These are phyloP conservation scores for Corythoichthys haematopterus DNA, from an alignment of 2,113 vertebrate genomes.

Conservation along the genomic window DNA sequence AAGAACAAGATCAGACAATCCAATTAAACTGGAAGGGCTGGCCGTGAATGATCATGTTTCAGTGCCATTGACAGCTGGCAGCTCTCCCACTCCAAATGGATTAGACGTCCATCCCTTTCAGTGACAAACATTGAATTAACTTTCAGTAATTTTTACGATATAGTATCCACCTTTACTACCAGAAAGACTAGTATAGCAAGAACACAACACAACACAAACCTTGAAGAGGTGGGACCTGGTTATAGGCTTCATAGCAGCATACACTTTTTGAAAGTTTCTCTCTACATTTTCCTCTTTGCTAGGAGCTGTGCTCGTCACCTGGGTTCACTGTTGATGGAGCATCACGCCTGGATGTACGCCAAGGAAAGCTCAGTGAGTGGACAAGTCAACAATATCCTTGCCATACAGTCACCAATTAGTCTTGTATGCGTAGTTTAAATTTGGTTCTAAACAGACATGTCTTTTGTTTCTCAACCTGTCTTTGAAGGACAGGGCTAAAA, in stretches of 20 bases:
- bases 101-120: no score
- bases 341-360: slow-evolving; percentile 42
- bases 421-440: no score
- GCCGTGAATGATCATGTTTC: no score
- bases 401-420: no score
- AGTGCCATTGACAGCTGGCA: no score
- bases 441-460: no score
- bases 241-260: neutral
- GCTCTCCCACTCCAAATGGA: no score
- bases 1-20: no score
- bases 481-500: no score
- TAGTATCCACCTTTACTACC: neutral
- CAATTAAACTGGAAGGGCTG: no score
- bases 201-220: neutral
- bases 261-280: neutral
- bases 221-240: neutral
- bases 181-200: neutral
- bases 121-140: no score
- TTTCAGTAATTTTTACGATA: neutral
- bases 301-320: slow-evolving; percentile 64
- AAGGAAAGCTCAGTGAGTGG: slow-evolving; percentile 37
- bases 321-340: slow-evolving; percentile 57
- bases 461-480: no score
- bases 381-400: neutral
- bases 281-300: neutral